phyloP scores from a whole-genome alignment of 2,888 invertebrate genomes.

The Agrypnus murinus region DNA sequence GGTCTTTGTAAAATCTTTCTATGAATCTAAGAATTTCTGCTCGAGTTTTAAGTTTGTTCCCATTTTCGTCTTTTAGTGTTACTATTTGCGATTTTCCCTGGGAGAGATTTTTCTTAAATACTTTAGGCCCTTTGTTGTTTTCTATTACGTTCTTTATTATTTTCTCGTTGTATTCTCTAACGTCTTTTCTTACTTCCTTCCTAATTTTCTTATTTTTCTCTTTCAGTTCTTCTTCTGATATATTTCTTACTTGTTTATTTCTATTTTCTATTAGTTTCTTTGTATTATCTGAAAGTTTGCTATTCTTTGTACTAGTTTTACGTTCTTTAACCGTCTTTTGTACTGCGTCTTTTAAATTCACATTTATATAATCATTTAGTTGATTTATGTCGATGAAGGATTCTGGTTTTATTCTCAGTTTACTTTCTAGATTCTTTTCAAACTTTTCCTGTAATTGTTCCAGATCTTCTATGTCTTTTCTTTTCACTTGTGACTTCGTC shows the following conservation, averaged over 20 bases:
- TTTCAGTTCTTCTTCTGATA: too few relatives aligned
- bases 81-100: slow-evolving; percentile 7
- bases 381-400: too few relatives aligned
- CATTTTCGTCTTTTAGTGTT: not conserved
- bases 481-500: not conserved
- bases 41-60: too few relatives aligned
- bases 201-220: too few relatives aligned
- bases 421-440: too few relatives aligned
- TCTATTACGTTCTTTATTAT: too few relatives aligned
- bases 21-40: slow-evolving; percentile 2
- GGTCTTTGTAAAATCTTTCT: slow-evolving; percentile 7
- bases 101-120: not conserved
- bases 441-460: too few relatives aligned
- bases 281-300: not conserved
- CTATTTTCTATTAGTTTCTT: slow-evolving; percentile 8
- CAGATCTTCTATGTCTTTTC: too few relatives aligned
- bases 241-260: too few relatives aligned
- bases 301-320: too few relatives aligned
- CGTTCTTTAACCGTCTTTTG: too few relatives aligned
- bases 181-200: slow-evolving; percentile 1
- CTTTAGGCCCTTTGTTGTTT: slow-evolving; percentile 10
- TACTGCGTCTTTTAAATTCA: too few relatives aligned
- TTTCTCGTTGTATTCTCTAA: not conserved
- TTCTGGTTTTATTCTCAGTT: not conserved
- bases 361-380: not conserved